Evolutionary conservation across 35 echinoderm and acorn worm species (phyloP), one percentile per base, ranked within the genome.

Genomic region (Lytechinus pictus): DNA sequence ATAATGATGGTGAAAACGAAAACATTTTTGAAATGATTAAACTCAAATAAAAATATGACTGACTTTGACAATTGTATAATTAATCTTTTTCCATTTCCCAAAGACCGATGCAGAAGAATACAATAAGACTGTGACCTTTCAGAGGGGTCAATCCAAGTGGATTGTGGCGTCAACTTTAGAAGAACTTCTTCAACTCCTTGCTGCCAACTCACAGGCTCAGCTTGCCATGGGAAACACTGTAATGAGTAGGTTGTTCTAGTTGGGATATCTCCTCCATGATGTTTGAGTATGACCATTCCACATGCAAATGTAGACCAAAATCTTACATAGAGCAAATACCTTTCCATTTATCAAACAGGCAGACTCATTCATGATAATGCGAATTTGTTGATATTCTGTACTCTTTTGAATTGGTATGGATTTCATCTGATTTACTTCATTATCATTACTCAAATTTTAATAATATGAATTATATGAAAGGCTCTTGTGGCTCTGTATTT

Each of bases 101-200:
- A n/a, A 93, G 92, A 93, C 92, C n/a, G 28, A 93, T 55, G 27
- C 9, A 27, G 54, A 93, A 53, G 92, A 54, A 28, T 57, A 93
- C 55, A 93, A 93, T 54, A 9, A 57, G 53, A 93, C 92, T 4
- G 52, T 57, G 55, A 93, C 54, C 92, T 93, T 93, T 57, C 28
- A 19, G 55, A 93, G 53, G 21, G 92, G 92, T 93, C 92, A 57
- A 44, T 93, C 27, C 8, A 93, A 14, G 7, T 93, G 92, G 92
- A 24, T 57, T 10, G 52, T 93, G 52, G n/a, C 92, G 5, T 93
- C 92, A 57, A 53, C 92, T 8, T 13, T 93, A 6, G 55, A 54
- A 57, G 92, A 93, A 57, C 54, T 90, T 28, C 88, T 90, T 52
- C 88, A 90, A 90, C 52, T 90, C 52, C 14, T 52, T 5, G 27